phyloP scores from a whole-genome alignment of 2,113 vertebrate species.

The Atrichornis clamosus region DNA sequence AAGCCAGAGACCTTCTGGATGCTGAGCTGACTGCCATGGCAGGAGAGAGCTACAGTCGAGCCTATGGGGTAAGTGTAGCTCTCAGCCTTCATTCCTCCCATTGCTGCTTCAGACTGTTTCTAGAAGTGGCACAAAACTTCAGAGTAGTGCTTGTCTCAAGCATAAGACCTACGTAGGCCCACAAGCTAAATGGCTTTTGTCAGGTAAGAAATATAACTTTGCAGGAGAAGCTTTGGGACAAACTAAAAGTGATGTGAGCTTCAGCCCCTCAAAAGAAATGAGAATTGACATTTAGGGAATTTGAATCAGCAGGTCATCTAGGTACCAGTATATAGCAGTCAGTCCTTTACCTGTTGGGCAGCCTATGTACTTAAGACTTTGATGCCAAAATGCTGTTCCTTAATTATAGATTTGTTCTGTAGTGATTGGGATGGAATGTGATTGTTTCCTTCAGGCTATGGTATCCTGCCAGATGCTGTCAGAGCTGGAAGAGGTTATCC shows the following conservation, averaged over 20 bases:
- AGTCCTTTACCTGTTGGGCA: not conserved
- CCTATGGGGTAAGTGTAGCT: slow-evolving; percentile 85
- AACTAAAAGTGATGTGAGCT: not conserved
- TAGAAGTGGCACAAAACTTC: not conserved
- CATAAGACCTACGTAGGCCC: not conserved
- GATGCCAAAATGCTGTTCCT: not conserved
- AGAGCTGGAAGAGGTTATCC: slow-evolving; percentile 98
- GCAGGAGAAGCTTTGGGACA: not conserved
- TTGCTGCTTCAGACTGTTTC: not conserved
- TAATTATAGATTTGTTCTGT: not conserved
- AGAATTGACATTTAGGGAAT: not conserved
- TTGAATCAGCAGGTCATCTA: not conserved
- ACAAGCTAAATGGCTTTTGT: not conserved
- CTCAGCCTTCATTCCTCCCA: not conserved
- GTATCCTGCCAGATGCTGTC: slow-evolving; percentile 99
- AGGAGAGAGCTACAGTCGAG: slow-evolving; percentile 97
- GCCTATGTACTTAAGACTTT: not conserved
- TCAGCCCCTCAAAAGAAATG: not conserved
- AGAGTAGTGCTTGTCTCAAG: not conserved
- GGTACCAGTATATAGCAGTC: not conserved
- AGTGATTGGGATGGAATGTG: slow-evolving; percentile 69
- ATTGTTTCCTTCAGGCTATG: slow-evolving; percentile 86
- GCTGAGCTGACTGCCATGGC: slow-evolving; percentile 98
- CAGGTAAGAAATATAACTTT: not conserved
- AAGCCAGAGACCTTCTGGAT: slow-evolving; percentile 94